Conservation (phyloP, 2,113 vertebrate species). For the Menura novaehollandiae region DNA sequence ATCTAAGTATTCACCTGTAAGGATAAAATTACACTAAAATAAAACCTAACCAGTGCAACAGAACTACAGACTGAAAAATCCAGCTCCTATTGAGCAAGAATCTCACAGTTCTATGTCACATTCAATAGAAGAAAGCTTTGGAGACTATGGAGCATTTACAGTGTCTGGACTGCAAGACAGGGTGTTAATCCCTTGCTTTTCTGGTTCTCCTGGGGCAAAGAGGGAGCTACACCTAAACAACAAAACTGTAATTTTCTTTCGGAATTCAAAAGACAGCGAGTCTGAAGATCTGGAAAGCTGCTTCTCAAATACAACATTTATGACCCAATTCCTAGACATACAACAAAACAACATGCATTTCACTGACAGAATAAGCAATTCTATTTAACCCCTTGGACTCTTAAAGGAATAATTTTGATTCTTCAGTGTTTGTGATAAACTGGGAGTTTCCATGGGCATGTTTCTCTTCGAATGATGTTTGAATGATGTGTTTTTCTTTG, state of each 20-base stretch:
- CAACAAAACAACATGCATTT: background rate
- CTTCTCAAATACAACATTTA: background rate
- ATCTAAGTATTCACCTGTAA: conserved; percentile 5
- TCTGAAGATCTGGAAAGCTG: background rate
- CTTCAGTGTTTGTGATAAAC: background rate
- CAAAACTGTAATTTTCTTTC: background rate
- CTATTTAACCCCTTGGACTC: background rate
- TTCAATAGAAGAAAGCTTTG: background rate
- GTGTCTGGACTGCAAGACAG: background rate
- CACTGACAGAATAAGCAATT: background rate
- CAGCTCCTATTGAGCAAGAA: background rate
- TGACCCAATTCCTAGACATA: background rate
- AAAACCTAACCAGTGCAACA: background rate
- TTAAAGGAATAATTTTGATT: background rate
- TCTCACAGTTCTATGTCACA: background rate
- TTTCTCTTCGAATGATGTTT: background rate
- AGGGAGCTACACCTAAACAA: background rate
- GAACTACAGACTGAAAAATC: background rate
- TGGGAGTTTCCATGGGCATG: background rate
- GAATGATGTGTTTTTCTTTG: background rate
- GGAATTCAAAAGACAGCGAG: background rate
- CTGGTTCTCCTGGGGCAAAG: background rate
- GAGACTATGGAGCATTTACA: background rate
- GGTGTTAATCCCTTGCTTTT: background rate
- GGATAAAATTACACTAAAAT: background rate